Base-by-base conservation (phyloP, 2,113 vertebrate genomes). In the Eptesicus fuscus region DNA sequence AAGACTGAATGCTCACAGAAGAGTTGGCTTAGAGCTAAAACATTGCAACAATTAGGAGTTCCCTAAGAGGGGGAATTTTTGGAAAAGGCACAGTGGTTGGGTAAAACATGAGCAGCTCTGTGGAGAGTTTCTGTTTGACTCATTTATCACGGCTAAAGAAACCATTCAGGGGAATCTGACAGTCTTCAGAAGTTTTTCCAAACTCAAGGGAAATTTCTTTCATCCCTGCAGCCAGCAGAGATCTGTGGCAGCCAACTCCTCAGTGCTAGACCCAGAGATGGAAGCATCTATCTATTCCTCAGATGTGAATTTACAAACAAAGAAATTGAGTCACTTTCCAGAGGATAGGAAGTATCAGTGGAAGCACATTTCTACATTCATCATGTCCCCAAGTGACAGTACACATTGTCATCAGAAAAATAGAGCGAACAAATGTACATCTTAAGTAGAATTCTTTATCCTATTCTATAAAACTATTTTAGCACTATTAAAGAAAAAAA, bases 101-200 rank as follows among this genome's bases (percentile, higher is more conserved):
- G 53, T 65, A 17, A 83, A 88, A 96, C 87, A 51, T 47, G 25
- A 44, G 69, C 3, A 47, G 16, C 76, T 40, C 7, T 42, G 35
- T 56, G 18, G n/a, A 94, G 17, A 80, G 73, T 96, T 94, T 96
- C 90, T 70, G 30, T 93, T 88, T 85, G 92, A 95, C 65, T 95
- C 53, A 94, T 51, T 76, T 74, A 69, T 71, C 78, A 56, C 9
- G 80, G 37, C 18, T 70, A 32, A 61, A 90, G 61, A 82, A 95
- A 73, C 9, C 5, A 20, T 67, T 49, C 23, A 73, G 92, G 82
- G 92, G 82, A 83, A 83, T 56, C 87, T 25, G 16, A 88, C 28
- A 25, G 40, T 76, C 61, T 90, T 56, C 25, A 69, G 67, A 93
- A 96, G 32, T 93, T 96, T 90, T 82, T 91, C 23, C 5, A 61